Base-by-base conservation (phyloP, 2,888 invertebrate genomes). In the Leptopilina myrica region DNA sequence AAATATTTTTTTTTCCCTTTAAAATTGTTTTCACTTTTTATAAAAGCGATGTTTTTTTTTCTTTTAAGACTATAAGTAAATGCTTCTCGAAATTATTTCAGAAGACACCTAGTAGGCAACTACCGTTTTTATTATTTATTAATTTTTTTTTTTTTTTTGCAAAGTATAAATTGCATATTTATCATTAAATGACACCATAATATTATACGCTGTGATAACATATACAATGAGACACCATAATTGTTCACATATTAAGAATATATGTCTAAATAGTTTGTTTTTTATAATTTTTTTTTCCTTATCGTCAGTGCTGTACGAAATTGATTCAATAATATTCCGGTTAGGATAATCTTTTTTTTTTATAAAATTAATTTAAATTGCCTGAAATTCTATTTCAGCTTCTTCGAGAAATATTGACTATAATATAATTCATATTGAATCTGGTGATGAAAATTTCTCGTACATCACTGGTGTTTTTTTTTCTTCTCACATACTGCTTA, bases 211-310 rank as follows among this genome's bases (percentile, higher is more conserved):
- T 89, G 88, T 89, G 85, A 88, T 90, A 49, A 90, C 88, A 90
- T 88, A 87, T 89, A 90, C 88, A 90, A 88, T 88, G 88, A 89
- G 86, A 90, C 88, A 89, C 86, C 84, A 86, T 88, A 87, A 33
- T 85, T 87, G 80, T 86, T 89, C 87, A 87, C 86, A 89, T 88
- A 90, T 88, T 89, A 89, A 88, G 88, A 90, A 90, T 90, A 89
- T 88, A 88, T 87, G 83, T 84, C 87, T 89, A 88, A 86, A 86
- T 89, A 89, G 15, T 59, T 59, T 14, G n/a, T 59, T 20, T 20
- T 85, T 87, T 33, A 33, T 33, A 33, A 87, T 80, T 62, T 59
- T 59, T 59, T 59, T 14, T 59, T 62, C 15, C 85, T 87, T 87
- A 78, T 80, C 49, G 86, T 86, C 86, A 86, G 82, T 84, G 88